Base-by-base conservation (phyloP, 2,113 vertebrate species). In the Agelaius phoeniceus region DNA sequence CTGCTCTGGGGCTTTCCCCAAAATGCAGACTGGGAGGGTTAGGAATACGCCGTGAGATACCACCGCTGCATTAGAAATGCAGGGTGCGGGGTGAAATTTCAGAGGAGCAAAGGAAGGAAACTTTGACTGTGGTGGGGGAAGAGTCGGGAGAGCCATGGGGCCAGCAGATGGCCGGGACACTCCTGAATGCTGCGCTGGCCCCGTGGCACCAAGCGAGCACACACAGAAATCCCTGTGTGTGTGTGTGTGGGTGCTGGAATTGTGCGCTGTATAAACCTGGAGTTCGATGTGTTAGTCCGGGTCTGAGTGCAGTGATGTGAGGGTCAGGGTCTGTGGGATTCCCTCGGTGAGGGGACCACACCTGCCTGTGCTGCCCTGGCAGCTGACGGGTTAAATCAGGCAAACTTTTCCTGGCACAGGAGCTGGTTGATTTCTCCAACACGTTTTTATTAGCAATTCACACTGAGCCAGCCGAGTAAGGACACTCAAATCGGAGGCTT, bases 151-250 rank as follows among this genome's bases (percentile, higher is more conserved):
- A 19, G 59, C 31, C 2, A 1, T 4, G 1, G 2, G 31, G 43
- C 26, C 27, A 3, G 81, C n/a, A 6, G 58, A 0, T 39, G 39
- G 39, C 41, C 1, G 4, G 35, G 35, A 75, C 71, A 4, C 11
- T 39, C 31, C 46, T 1, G 8, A 2, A 0, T 1, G 2, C 78
- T 14, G 46, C 2, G 0, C 1, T 33, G 31, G 31, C 46, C 52
- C 65, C 15, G 5, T 26, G 74, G 13, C 46, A 44, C 41, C 49
- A 22, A 0, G 26, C 1, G 1, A 20, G 74, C 13, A 2, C 37
- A 8, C 10, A 7, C 18, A 13, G 0, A 41, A 37, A 10, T 9
- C 28, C 30, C 57, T 1, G 1, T 6, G 27, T 24, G 51, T 3
- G 39, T 37, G 35, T 8, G 22, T 12, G 16, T 18, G 26, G 30